phyloP scores from a whole-genome alignment of 1,140 invertebrate genomes.

The Xylocopa sonorina region DNA sequence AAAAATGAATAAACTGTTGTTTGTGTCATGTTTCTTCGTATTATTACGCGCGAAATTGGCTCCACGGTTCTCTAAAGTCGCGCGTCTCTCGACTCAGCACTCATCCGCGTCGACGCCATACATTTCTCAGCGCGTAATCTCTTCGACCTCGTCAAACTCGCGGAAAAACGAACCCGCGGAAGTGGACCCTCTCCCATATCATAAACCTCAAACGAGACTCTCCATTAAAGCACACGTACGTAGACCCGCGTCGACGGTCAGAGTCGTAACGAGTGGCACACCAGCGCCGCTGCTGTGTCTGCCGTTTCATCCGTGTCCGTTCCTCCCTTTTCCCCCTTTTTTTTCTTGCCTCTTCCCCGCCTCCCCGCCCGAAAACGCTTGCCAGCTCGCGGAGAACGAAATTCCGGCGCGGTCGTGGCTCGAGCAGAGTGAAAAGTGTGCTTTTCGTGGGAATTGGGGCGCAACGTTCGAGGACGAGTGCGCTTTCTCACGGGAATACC shows the following conservation, averaged over 20 bases:
- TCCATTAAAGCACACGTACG: not conserved
- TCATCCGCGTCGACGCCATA: too few species aligned
- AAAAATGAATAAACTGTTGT: too few species aligned
- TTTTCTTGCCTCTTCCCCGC: too few species aligned
- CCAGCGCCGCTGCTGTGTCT: not conserved
- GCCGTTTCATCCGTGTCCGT: not conserved
- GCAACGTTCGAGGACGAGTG: conserved; percentile 34
- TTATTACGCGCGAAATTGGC: too few species aligned
- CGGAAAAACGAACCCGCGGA: not conserved
- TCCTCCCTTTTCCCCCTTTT: not conserved
- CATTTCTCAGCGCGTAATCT: not conserved
- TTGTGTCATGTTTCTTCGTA: too few species aligned
- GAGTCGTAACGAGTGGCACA: not conserved
- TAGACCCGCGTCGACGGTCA: not conserved
- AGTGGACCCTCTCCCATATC: not conserved
- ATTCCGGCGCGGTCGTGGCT: not conserved
- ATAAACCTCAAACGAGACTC: conserved; percentile 1
- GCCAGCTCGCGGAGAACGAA: not conserved
- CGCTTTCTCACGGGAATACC: conserved; percentile 46
- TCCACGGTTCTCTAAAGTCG: too few species aligned
- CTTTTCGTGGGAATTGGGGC: conserved; percentile 38
- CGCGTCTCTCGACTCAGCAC: too few species aligned
- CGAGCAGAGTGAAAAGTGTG: conserved; percentile 17
- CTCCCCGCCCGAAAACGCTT: too few species aligned
- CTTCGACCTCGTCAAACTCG: not conserved